Evolutionary conservation across 2,113 vertebrate genomes (phyloP).

Genomic region (Apteryx owenii): DNA sequence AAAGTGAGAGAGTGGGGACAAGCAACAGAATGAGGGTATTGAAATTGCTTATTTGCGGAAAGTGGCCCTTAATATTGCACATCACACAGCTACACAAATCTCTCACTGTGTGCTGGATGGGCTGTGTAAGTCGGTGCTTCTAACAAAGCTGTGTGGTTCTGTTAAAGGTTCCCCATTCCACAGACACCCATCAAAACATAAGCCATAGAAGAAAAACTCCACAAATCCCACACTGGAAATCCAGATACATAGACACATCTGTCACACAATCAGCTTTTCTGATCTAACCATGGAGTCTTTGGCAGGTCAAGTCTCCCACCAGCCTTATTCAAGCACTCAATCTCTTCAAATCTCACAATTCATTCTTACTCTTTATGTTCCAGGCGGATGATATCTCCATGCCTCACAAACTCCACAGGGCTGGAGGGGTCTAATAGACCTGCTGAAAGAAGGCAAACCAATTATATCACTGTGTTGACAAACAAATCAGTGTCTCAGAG

Average conservation of each 20-base stretch:
- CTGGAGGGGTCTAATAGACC: slow-evolving; percentile 76
- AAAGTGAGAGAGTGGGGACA: neutral
- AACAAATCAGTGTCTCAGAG: neutral
- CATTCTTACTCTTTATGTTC: slow-evolving; percentile 89
- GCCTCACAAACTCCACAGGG: slow-evolving; percentile 87
- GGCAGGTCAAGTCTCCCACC: neutral
- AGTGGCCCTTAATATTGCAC: neutral
- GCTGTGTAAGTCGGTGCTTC: neutral
- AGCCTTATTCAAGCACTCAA: neutral
- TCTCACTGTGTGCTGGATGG: neutral
- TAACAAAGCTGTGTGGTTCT: neutral
- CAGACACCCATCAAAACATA: neutral
- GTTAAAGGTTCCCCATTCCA: neutral
- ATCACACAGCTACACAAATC: neutral
- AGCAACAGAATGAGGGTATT: neutral
- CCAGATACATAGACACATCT: neutral
- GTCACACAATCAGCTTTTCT: neutral
- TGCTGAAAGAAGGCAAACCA: slow-evolving; percentile 48
- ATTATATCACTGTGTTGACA: neutral
- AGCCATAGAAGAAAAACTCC: neutral
- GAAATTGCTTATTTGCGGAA: neutral
- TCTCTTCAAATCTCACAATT: neutral
- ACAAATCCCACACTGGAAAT: neutral
- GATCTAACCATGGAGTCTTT: neutral
- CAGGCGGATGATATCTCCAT: slow-evolving; percentile 86